A percentile compares a stretch with the other conserved stretches of the same genome.
Conservation (phyloP, 2,888 invertebrate species). For the Laothoe populi region DNA sequence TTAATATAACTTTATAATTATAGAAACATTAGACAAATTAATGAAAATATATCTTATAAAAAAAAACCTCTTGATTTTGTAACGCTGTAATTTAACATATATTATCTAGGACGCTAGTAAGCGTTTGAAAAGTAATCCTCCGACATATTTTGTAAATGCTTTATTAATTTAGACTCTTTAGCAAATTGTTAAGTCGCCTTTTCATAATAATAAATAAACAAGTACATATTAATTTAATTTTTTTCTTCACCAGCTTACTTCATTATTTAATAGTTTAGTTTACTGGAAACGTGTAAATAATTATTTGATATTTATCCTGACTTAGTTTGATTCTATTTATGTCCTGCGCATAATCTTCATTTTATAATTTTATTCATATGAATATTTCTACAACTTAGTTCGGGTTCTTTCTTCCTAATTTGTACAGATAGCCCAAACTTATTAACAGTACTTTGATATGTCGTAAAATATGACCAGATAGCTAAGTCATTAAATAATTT, state of each 20-base stretch:
- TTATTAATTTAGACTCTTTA: not conserved
- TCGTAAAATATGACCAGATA: not conserved
- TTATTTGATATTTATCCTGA: too few relatives aligned
- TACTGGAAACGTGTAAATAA: not conserved
- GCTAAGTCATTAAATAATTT: not conserved
- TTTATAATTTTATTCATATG: too few relatives aligned
- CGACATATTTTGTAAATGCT: not conserved
- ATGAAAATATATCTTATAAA: not conserved
- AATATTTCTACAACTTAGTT: not conserved
- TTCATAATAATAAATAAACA: not conserved
- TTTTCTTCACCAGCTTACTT: not conserved
- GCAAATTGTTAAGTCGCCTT: not conserved
- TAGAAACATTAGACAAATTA: too few relatives aligned
- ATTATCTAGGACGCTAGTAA: not conserved
- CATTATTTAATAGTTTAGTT: not conserved
- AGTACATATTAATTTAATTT: not conserved
- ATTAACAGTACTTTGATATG: not conserved
- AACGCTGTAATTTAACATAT: not conserved
- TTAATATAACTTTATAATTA: too few relatives aligned
- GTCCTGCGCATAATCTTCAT: too few relatives aligned
- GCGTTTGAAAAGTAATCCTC: slow-evolving; percentile 1
- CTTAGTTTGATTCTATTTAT: too few relatives aligned
- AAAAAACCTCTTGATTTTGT: not conserved
- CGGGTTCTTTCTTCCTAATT: not conserved
- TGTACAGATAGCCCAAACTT: not conserved